Base-by-base conservation (phyloP, 2,888 invertebrate genomes). In the Allacma fusca region DNA sequence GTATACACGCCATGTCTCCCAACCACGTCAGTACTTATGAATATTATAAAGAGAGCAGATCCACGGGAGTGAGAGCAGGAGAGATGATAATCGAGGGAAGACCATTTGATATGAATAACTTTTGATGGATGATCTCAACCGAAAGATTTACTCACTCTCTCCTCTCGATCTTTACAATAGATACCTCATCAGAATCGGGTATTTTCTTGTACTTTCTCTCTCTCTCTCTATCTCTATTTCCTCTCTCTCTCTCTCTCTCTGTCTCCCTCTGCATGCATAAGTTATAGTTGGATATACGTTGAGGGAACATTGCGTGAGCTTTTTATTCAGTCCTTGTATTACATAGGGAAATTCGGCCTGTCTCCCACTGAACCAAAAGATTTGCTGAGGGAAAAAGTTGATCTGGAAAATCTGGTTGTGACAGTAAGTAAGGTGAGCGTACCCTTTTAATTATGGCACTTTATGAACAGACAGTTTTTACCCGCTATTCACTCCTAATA, bases 31-130 rank as follows among this genome's bases (percentile, higher is more conserved):
- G 50, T 50, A n/a, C 34, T 34, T 50, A 50, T 50, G 50, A 50
- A 50, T 50, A 50, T 50, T 50, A 50, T 50, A 50, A 19, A n/a
- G 19, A 19, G 16, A n/a, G 50, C 9, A 50, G 5, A 50, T 16
- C 50, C 50, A n/a, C 50, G 50, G 50, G 50, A 50, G 50, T 50
- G 50, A 50, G 34, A 34, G 34, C 9, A 7, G 34, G 34, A 34
- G 34, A 34, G 50, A 50, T 50, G 50, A 50, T 50, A 50, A 50
- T 50, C 50, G 50, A 50, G 79, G 72, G 76, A 79, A 65, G 68
- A 73, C 29, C 34, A 68, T 68, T 68, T 68, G 68, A 68, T 68
- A 40, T 68, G 34, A n/a, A 68, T 19, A 34, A 68, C 68, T 40
- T 68, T 68, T 68, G 68, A 68, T 68, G 68, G 68, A 68, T 68